Conservation (phyloP, 1,140 invertebrate species). For the Mycetomoellerius zeteki region DNA sequence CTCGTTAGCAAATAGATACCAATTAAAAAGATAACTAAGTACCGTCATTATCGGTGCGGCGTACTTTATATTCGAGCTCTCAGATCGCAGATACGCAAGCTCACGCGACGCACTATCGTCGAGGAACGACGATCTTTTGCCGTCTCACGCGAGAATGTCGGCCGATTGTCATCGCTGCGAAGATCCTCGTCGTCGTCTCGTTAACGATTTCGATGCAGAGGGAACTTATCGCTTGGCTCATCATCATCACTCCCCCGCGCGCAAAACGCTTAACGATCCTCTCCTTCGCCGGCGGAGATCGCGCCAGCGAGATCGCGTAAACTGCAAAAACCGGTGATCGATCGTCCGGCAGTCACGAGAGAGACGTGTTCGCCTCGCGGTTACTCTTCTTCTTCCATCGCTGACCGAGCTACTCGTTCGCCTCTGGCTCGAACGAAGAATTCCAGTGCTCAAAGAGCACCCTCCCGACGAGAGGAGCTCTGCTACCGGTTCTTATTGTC, state of each 20-base stretch:
- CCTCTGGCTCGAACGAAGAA: slow-evolving; percentile 11
- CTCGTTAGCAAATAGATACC: slow-evolving; percentile 65
- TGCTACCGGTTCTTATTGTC: slow-evolving; percentile 76
- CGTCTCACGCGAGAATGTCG: slow-evolving; percentile 66
- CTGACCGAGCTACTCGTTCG: not conserved
- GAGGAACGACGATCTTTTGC: slow-evolving; percentile 31
- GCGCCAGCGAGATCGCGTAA: slow-evolving; percentile 50
- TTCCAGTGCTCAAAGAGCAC: slow-evolving; percentile 56
- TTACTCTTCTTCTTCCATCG: slow-evolving; percentile 44
- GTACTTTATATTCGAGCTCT: slow-evolving; percentile 54
- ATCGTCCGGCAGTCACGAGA: slow-evolving; percentile 61
- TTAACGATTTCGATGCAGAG: slow-evolving; percentile 61
- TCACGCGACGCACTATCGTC: slow-evolving; percentile 69
- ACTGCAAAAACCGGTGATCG: slow-evolving; percentile 65
- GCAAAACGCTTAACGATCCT: slow-evolving; percentile 58
- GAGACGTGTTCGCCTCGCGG: slow-evolving; percentile 26
- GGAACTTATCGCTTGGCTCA: slow-evolving; percentile 67
- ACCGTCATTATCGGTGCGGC: slow-evolving; percentile 34
- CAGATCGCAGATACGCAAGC: slow-evolving; percentile 62
- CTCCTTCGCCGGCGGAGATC: slow-evolving; percentile 36
- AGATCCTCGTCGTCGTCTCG: slow-evolving; percentile 12
- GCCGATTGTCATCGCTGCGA: slow-evolving; percentile 50
- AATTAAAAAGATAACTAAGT: slow-evolving; percentile 74
- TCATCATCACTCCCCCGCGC: slow-evolving; percentile 56
- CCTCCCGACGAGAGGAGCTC: slow-evolving; percentile 70